Percentiles rank a stretch among this genome's conserved stretches.
These are phyloP conservation scores for Colaptes auratus DNA, from an alignment of 2,113 vertebrate genomes.

Conservation along the genomic window DNA sequence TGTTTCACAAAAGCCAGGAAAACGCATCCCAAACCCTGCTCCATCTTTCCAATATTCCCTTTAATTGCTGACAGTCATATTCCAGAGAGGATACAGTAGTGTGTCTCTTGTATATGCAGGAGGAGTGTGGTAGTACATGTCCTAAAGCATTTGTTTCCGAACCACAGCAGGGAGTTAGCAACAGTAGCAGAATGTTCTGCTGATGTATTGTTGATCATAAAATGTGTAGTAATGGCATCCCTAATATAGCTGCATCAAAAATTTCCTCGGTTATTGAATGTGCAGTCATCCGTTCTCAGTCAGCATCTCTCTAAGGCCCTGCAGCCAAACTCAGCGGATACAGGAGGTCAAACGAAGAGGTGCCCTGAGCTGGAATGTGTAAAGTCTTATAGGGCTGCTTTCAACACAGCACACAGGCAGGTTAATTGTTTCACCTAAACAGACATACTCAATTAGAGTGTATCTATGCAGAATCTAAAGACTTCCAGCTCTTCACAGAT, in stretches of 20 bases:
- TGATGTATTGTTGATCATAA: conserved; percentile 47
- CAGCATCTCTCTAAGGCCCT: not conserved
- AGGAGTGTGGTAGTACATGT: not conserved
- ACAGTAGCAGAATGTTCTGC: conserved; percentile 13
- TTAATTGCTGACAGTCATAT: conserved; percentile 38
- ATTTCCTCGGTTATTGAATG: not conserved
- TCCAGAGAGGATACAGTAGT: not conserved
- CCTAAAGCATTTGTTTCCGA: conserved; percentile 48
- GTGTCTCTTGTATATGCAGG: not conserved
- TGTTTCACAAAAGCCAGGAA: conserved; percentile 49
- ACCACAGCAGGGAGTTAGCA: conserved; percentile 18
- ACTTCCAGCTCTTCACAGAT: fast-evolving
- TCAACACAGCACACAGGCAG: fast-evolving
- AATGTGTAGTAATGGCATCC: not conserved
- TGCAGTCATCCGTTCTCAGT: not conserved
- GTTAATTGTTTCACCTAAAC: not conserved
- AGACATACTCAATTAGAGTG: not conserved
- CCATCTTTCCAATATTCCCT: not conserved
- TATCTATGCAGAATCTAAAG: not conserved
- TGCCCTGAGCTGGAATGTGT: not conserved
- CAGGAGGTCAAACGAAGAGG: not conserved
- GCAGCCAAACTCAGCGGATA: not conserved
- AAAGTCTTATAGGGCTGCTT: not conserved
- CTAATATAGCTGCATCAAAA: not conserved
- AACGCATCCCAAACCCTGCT: not conserved